phyloP scores from a whole-genome alignment of 2,797 vertebrate species.

The Sebastes reedi region DNA sequence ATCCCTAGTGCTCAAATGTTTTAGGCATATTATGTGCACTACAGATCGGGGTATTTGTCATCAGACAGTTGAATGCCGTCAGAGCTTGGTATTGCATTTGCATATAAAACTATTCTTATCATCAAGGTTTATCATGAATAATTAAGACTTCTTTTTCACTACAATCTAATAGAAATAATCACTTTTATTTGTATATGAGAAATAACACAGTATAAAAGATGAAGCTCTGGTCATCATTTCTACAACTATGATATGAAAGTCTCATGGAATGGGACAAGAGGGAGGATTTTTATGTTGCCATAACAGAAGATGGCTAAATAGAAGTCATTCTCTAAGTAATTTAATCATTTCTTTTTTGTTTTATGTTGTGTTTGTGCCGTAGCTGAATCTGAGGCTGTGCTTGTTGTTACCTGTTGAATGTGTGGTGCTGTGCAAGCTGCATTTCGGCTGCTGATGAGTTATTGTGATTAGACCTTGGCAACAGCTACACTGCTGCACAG shows the following conservation, averaged over 20 bases:
- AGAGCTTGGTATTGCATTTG: neutral
- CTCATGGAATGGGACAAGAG: neutral
- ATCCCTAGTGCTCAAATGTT: neutral
- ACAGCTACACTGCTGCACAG: neutral
- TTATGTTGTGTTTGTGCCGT: neutral
- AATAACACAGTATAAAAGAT: neutral
- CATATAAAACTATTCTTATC: neutral
- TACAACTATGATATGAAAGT: neutral
- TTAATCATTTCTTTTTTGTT: neutral
- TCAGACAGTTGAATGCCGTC: neutral
- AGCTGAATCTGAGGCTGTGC: neutral
- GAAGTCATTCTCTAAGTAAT: neutral
- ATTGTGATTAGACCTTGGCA: constrained; percentile 2
- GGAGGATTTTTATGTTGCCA: neutral
- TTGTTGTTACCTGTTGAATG: neutral
- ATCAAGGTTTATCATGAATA: neutral
- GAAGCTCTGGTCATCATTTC: neutral
- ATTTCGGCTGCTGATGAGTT: constrained; percentile 4
- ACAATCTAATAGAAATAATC: neutral
- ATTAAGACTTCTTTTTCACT: neutral
- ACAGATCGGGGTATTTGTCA: neutral
- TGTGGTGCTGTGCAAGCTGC: neutral
- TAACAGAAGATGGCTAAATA: neutral
- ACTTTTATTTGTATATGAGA: neutral
- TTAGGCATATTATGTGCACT: neutral